Evolutionary conservation across 30 jellyfish, hydroid and myxozoan genomes (phyloP).

Genomic region (Hydractinia echinata): DNA sequence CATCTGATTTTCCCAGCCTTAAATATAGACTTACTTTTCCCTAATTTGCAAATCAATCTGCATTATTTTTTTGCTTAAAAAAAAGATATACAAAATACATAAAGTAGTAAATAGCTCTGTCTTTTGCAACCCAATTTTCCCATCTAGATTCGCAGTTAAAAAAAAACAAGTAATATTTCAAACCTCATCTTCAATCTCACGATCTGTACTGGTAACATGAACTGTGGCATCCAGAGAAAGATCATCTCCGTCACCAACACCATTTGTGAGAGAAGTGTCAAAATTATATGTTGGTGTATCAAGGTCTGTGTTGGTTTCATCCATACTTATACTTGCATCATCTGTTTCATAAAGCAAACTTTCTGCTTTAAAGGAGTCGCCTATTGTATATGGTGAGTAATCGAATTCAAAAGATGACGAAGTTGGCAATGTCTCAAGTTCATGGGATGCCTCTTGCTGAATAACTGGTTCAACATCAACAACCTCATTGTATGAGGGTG

Average conservation of each 20-base stretch:
- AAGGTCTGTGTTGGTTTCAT: not conserved
- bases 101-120: no score
- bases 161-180: not conserved
- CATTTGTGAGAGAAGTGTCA: conserved; percentile 7
- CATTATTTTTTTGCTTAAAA: no score
- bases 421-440: not conserved
- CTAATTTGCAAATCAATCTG: no score
- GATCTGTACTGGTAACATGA: conserved; percentile 17
- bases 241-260: conserved; percentile 12
- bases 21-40: no score
- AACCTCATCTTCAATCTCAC: conserved; percentile 19
- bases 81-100: no score
- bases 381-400: no score
- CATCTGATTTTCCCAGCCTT: no score
- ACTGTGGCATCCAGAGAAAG: conserved; percentile 21
- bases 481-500: conserved; percentile 9
- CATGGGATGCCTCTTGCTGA: not conserved
- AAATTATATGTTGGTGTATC: conserved; percentile 1
- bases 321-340: not conserved
- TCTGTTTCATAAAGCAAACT: not conserved
- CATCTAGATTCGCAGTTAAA: not conserved
- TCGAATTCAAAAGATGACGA: conserved; percentile 4
- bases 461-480: not conserved
- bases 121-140: no score
- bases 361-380: no score